Percentiles rank a stretch among this genome's conserved stretches.
Conservation (phyloP, 2,888 invertebrate genomes). For the Congeria kusceri region DNA sequence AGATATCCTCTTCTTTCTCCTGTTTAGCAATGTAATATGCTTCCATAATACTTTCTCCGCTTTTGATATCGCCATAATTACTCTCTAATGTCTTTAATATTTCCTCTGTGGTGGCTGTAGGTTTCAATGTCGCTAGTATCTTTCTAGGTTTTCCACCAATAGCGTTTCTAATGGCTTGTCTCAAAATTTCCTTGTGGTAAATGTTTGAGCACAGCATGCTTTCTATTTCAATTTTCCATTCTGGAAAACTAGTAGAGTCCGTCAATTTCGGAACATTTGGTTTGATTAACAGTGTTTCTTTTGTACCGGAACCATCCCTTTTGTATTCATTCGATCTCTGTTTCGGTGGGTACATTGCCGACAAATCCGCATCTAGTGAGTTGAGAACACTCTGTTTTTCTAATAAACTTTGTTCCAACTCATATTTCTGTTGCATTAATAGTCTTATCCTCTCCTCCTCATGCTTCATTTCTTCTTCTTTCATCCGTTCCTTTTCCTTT, state of each 20-base stretch:
- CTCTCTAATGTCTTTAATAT: conserved; percentile 27
- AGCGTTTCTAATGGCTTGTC: conserved; percentile 19
- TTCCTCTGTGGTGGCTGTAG: conserved; percentile 4
- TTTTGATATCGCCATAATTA: conserved; percentile 22
- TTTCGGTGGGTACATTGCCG: too few relatives aligned
- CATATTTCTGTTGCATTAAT: background rate
- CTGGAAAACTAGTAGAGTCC: conserved; percentile 2
- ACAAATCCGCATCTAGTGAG: too few relatives aligned
- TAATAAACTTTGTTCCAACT: background rate
- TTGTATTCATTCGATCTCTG: too few relatives aligned
- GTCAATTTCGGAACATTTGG: background rate
- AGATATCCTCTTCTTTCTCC: conserved; percentile 12
- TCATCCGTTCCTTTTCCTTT: background rate
- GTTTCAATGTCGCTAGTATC: background rate
- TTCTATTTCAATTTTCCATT: conserved; percentile 14
- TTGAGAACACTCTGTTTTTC: background rate
- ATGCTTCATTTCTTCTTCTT: background rate
- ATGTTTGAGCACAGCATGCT: background rate
- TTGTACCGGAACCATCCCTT: background rate
- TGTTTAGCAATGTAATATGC: conserved; percentile 13
- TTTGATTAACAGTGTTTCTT: background rate
- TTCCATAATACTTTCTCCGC: conserved; percentile 5
- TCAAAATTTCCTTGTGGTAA: background rate
- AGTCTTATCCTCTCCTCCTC: background rate
- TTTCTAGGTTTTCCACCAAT: conserved; percentile 2